Conservation (phyloP, 1,140 invertebrate genomes). For the Neodiprion virginianus region DNA sequence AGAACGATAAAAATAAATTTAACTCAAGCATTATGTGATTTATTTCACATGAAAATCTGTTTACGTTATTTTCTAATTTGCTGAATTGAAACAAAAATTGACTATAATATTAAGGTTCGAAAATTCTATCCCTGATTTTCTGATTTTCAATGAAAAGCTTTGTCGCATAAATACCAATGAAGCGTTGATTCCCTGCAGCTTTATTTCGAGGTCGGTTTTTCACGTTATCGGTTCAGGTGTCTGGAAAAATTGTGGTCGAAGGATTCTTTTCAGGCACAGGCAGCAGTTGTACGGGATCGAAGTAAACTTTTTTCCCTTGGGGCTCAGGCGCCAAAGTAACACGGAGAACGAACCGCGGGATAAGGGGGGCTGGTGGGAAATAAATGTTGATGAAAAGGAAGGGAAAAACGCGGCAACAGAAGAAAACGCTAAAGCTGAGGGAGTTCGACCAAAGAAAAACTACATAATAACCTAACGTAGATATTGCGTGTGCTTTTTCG, state of each 20-base stretch:
- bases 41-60: too few relatives aligned
- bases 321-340: not conserved
- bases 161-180: not conserved
- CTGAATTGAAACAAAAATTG: too few relatives aligned
- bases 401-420: not conserved
- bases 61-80: too few relatives aligned
- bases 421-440: not conserved
- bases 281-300: not conserved
- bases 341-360: not conserved
- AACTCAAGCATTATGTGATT: too few relatives aligned
- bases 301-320: not conserved
- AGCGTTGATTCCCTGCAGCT: not conserved
- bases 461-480: too few relatives aligned
- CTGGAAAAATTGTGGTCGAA: not conserved
- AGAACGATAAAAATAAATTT: too few relatives aligned
- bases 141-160: too few relatives aligned
- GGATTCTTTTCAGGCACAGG: not conserved
- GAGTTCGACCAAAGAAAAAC: slow-evolving; percentile 1
- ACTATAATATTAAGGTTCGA: too few relatives aligned
- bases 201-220: not conserved
- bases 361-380: not conserved
- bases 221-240: not conserved
- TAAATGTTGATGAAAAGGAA: not conserved
- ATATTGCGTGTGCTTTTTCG: too few relatives aligned
- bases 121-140: too few relatives aligned